Evolutionary conservation across 2,113 vertebrate genomes (phyloP).

Genomic region (Syngnathus floridae): DNA sequence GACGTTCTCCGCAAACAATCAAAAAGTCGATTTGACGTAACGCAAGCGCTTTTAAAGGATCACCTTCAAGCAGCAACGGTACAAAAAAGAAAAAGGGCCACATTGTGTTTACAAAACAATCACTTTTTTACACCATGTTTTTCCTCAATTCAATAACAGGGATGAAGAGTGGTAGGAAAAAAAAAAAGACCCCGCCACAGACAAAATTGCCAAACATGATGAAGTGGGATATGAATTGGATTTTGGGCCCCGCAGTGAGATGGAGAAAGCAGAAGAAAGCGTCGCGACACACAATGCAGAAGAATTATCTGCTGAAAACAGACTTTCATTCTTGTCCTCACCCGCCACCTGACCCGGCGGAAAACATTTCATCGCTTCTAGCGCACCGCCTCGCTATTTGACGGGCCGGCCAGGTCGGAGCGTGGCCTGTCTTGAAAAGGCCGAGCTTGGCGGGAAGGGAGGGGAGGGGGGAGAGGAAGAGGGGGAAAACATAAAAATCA

Average conservation of each 20-base stretch:
- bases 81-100: not conserved
- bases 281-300: conserved; percentile 2
- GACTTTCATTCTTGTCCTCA: not conserved
- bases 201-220: conserved; percentile 2
- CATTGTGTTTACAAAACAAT: not conserved
- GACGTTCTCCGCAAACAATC: not conserved
- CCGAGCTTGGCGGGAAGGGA: conserved; percentile 11
- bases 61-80: not conserved
- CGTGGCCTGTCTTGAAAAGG: conserved; percentile 35
- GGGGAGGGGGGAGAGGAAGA: conserved; percentile 10
- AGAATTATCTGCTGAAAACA: conserved; percentile 16
- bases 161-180: not conserved
- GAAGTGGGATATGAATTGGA: not conserved
- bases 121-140: not conserved
- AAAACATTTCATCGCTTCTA: not conserved
- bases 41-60: too few species aligned
- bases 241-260: not conserved
- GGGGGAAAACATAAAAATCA: too few species aligned
- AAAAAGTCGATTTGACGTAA: not conserved
- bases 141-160: not conserved
- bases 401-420: conserved; percentile 31
- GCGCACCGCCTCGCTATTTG: conserved; percentile 20
- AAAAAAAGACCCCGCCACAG: not conserved
- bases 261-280: conserved; percentile 4
- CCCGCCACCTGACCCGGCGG: conserved; percentile 2